Evolutionary conservation across 2,113 vertebrate species (phyloP).

Genomic region (Xyliphius kryptos): DNA sequence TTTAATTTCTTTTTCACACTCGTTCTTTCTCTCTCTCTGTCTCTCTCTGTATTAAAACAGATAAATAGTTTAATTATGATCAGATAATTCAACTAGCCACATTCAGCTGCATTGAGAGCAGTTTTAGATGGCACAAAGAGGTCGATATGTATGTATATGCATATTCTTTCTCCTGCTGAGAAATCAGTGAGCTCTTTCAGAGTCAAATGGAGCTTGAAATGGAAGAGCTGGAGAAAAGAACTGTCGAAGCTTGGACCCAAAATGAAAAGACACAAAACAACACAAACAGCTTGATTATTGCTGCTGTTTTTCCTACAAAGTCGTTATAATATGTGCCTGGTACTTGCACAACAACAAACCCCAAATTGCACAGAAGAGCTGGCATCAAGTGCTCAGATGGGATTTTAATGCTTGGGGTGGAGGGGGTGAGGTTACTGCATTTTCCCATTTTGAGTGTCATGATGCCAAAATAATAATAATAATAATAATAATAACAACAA

Average conservation of each 20-base stretch:
- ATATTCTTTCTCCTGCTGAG: constrained; percentile 12
- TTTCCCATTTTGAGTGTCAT: too few species aligned
- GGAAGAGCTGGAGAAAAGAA: constrained; percentile 13
- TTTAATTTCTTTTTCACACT: neutral
- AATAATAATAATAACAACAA: too few species aligned
- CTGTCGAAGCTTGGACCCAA: neutral
- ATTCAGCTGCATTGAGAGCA: too few species aligned
- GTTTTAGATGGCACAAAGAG: too few species aligned
- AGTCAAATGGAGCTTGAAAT: constrained; percentile 38
- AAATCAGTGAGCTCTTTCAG: constrained; percentile 33
- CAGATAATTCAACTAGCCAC: too few species aligned
- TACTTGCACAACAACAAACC: neutral
- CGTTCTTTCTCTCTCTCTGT: neutral
- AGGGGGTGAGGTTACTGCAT: too few species aligned
- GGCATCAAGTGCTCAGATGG: neutral
- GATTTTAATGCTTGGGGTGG: neutral
- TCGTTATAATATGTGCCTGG: constrained; percentile 3
- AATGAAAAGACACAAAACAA: too few species aligned
- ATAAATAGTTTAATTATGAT: too few species aligned
- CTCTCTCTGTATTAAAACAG: neutral
- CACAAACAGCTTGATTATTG: constrained; percentile 29
- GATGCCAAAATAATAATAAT: too few species aligned
- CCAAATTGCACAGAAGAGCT: neutral
- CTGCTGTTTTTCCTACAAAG: constrained; percentile 1
- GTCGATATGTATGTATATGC: too few species aligned